Evolutionary conservation across 2,888 invertebrate species (phyloP).

Genomic region (Tridacna crocea): DNA sequence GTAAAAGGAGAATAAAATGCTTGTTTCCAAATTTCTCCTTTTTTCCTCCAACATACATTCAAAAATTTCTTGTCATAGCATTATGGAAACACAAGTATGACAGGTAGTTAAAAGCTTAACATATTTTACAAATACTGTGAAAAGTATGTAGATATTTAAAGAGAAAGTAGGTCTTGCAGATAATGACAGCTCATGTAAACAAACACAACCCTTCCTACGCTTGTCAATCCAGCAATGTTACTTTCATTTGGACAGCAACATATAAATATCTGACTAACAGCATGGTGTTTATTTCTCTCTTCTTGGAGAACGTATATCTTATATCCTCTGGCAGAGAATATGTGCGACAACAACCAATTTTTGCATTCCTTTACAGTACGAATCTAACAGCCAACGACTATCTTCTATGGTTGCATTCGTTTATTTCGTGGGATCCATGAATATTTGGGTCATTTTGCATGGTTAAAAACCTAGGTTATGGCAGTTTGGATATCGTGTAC

Average conservation of each 20-base stretch:
- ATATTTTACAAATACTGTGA: no score
- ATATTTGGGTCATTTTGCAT: neutral
- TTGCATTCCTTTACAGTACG: neutral
- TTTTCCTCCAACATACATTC: no score
- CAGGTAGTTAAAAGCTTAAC: no score
- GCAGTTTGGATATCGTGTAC: conserved; percentile 45
- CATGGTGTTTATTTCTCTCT: no score
- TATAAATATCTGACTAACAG: no score
- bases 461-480: neutral
- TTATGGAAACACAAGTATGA: no score
- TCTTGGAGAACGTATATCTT: neutral
- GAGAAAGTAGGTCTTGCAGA: conserved; percentile 20
- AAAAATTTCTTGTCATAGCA: no score
- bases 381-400: neutral
- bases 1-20: no score
- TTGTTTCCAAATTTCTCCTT: no score
- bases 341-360: neutral
- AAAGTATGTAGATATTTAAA: neutral
- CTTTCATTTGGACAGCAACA: no score
- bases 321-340: neutral
- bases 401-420: conserved; percentile 7
- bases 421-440: neutral
- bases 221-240: neutral
- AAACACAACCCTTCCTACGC: neutral
- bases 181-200: conserved; percentile 25